Percentiles rank a stretch among this genome's conserved stretches.
These are phyloP conservation scores for Danio tinwini DNA, from an alignment of 2,797 vertebrate genomes.

Conservation along the genomic window DNA sequence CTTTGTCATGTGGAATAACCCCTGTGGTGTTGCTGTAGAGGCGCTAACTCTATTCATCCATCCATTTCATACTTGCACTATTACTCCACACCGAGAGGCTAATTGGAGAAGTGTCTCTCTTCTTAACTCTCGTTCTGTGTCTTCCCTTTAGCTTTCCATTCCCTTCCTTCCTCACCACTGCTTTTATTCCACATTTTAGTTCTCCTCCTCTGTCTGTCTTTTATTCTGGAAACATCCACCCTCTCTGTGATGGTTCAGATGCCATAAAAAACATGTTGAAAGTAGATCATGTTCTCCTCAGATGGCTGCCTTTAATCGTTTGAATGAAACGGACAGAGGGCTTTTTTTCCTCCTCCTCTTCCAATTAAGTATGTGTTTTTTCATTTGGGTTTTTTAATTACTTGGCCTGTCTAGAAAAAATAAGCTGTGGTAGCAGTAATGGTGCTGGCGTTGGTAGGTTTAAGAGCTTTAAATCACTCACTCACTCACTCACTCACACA, in stretches of 20 bases:
- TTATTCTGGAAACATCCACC: background rate
- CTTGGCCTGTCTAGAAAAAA: slow-evolving; percentile 17
- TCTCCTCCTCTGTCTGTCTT: background rate
- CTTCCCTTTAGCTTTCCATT: background rate
- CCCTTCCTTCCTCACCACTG: background rate
- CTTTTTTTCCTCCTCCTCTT: slow-evolving; percentile 4
- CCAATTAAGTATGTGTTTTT: slow-evolving; percentile 8
- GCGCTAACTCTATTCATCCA: slow-evolving; percentile 49
- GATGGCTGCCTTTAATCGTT: slow-evolving; percentile 29
- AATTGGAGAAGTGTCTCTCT: slow-evolving; percentile 47
- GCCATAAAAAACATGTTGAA: slow-evolving; percentile 12
- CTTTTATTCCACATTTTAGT: background rate
- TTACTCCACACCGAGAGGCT: slow-evolving; percentile 52
- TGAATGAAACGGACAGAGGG: slow-evolving; percentile 14
- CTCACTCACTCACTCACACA: too few species aligned
- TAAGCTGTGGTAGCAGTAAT: background rate
- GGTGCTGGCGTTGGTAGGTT: background rate
- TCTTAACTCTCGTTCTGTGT: slow-evolving; percentile 22
- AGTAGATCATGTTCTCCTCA: slow-evolving; percentile 3
- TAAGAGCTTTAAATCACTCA: background rate
- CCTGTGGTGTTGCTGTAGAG: slow-evolving; percentile 46
- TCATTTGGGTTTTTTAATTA: slow-evolving; percentile 28
- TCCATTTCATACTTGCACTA: slow-evolving; percentile 53
- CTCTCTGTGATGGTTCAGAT: slow-evolving; percentile 30
- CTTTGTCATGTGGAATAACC: slow-evolving; percentile 61